Conservation (phyloP, 1,140 invertebrate genomes). For the Potamilus streckersoni region DNA sequence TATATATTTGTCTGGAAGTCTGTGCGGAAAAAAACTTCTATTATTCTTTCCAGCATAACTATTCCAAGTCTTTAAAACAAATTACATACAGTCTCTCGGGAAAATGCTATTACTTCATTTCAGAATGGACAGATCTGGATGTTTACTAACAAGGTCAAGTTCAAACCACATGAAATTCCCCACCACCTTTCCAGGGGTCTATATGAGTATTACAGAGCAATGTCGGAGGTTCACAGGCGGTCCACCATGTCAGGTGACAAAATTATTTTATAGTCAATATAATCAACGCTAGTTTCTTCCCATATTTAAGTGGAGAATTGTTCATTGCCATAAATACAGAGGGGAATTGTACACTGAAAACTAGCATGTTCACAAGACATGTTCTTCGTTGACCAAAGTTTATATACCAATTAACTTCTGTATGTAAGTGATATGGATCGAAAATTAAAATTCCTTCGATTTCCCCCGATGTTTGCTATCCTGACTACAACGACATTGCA, state of each 20-base stretch:
- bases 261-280: too few relatives aligned
- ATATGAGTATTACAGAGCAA: constrained; percentile 48
- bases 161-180: constrained; percentile 44
- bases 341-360: neutral
- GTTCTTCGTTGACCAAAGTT: too few relatives aligned
- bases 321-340: neutral
- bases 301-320: too few relatives aligned
- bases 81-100: neutral
- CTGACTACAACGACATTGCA: too few relatives aligned
- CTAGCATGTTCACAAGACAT: neutral
- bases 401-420: too few relatives aligned
- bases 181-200: constrained; percentile 48
- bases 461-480: too few relatives aligned
- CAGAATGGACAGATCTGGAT: constrained; percentile 46
- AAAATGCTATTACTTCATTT: constrained; percentile 10
- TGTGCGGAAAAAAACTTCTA: too few relatives aligned
- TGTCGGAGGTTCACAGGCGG: constrained; percentile 51
- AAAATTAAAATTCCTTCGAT: too few relatives aligned
- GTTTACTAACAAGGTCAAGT: constrained; percentile 36
- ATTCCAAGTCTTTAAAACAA: neutral
- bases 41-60: neutral
- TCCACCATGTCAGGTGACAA: constrained; percentile 46
- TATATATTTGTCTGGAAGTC: neutral
- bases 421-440: too few relatives aligned
- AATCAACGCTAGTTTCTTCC: too few relatives aligned